phyloP scores from a whole-genome alignment of 2,113 vertebrate genomes.

The Alexandromys fortis region DNA sequence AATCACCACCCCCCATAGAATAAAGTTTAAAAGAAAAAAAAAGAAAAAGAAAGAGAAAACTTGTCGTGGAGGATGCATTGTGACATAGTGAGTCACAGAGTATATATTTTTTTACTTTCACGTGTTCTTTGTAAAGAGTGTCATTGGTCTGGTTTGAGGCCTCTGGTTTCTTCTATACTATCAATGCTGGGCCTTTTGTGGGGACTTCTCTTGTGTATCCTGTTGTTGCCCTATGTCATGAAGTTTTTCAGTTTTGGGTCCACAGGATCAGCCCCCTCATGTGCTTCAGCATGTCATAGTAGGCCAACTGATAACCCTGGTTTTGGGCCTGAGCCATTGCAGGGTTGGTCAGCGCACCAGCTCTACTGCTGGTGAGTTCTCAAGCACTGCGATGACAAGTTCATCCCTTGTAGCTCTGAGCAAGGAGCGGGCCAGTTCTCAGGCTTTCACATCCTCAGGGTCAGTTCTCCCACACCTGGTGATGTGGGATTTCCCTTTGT shows the following conservation, averaged over 20 bases:
- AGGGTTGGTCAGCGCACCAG: not conserved
- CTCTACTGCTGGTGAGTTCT: not conserved
- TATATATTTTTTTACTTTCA: not conserved
- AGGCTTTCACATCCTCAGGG: not conserved
- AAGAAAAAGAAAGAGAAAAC: not conserved
- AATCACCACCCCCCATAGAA: not conserved
- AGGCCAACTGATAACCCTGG: not conserved
- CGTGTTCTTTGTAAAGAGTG: not conserved
- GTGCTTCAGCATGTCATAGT: not conserved
- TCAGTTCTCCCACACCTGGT: not conserved
- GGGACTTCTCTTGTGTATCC: not conserved
- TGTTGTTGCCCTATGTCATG: not conserved
- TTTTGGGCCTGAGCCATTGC: not conserved
- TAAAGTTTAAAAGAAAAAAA: not conserved
- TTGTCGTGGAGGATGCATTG: not conserved
- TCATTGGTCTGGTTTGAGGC: not conserved
- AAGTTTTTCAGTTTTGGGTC: not conserved
- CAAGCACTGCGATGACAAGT: not conserved
- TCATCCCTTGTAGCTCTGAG: not conserved
- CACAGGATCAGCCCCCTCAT: not conserved
- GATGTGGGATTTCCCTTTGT: no score
- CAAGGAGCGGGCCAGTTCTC: not conserved
- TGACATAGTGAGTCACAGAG: not conserved
- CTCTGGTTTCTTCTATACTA: not conserved
- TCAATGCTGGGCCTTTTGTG: not conserved